Evolutionary conservation across 2,113 vertebrate species (phyloP).

Genomic region (Xerus inauris): DNA sequence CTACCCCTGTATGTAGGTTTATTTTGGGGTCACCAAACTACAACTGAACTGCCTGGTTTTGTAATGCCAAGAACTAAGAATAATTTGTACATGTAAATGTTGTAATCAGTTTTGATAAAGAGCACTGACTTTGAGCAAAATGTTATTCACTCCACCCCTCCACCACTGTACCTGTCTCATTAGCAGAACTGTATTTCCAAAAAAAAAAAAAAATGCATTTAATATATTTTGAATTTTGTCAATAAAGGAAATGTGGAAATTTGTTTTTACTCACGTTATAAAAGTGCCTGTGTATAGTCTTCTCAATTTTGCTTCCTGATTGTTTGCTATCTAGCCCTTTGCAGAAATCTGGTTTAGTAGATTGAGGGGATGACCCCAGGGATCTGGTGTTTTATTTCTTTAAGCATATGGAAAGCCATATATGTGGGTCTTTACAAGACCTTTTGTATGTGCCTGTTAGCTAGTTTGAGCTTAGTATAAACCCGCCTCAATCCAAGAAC

Average conservation of each 20-base stretch:
- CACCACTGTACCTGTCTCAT: neutral
- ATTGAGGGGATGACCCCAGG: neutral
- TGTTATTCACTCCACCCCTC: neutral
- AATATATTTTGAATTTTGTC: conserved; percentile 27
- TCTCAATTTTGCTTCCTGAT: neutral
- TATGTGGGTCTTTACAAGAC: neutral
- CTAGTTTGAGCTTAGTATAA: neutral
- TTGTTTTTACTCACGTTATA: neutral
- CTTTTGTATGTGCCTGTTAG: neutral
- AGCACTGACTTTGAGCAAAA: conserved; percentile 28
- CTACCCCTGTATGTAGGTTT: neutral
- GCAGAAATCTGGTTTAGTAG: neutral
- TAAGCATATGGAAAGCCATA: neutral
- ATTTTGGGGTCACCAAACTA: neutral
- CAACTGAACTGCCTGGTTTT: neutral
- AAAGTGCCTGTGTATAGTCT: neutral
- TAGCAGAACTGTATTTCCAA: neutral
- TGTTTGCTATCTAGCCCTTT: neutral
- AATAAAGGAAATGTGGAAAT: conserved; percentile 49
- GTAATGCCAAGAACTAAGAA: neutral
- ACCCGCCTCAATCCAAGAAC: neutral
- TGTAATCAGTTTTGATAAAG: neutral
- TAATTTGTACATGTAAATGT: neutral
- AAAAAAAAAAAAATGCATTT: neutral
- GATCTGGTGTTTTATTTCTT: neutral